Base-by-base conservation (phyloP, 2,888 invertebrate genomes). In the Catocala nupta region DNA sequence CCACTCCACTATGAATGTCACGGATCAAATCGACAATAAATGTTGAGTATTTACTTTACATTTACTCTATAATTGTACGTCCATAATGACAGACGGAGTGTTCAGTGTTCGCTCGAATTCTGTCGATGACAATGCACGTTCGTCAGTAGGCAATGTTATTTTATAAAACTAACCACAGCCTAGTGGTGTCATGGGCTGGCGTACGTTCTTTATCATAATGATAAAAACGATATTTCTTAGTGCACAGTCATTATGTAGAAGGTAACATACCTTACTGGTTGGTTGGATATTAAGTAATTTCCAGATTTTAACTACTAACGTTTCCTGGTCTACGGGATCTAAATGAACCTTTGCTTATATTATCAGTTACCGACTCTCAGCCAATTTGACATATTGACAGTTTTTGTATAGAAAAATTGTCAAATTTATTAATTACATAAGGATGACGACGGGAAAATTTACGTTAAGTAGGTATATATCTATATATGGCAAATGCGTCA, bases 41-140 rank as follows among this genome's bases (percentile, higher is more conserved):
- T 83, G 82, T 88, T 82, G 82, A 91, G 91, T 93, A 91, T 93
- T 93, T 93, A 91, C 89, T 91, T 92, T 89, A 88, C 84, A 91
- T 91, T 91, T 90, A 91, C 90, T 87, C 87, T 85, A 90, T 90
- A 90, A 92, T 91, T 89, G 89, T 90, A 80, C 77, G 83, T 80
- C 78, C 80, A 81, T 84, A 83, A 84, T 82, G 87, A 85, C 79
- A 79, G 81, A 59, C 71, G 80, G 80, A 79, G 81, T 81, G 86
- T 79, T 81, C 84, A 85, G 81, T 81, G 86, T 79, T 81, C 84
- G 85, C 83, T 88, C 84, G 86, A 84, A 87, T 87, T 86, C 86
- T 77, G 80, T 84, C 77, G 78, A 87, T 91, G 91, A 91, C 91
- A 87, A 85, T 81, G 90, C 91, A 87, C 80, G 77, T 85, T 88